Evolutionary conservation across 2,888 invertebrate genomes (phyloP).

Genomic region (Acleris laterana): DNA sequence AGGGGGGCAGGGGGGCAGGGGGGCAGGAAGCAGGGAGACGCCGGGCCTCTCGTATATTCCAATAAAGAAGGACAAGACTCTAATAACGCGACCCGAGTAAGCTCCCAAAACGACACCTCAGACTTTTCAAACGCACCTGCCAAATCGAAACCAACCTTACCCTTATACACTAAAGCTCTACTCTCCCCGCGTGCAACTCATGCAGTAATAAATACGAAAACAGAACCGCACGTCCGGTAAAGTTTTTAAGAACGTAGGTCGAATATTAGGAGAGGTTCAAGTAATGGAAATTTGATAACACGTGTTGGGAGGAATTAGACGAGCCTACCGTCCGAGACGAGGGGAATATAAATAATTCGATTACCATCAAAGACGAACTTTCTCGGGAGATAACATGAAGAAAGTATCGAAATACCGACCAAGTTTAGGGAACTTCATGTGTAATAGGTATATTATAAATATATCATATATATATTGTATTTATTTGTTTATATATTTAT

Average conservation of each 20-base stretch:
- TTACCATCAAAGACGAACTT: conserved; percentile 40
- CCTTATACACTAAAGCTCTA: conserved; percentile 40
- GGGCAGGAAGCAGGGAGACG: conserved; percentile 41
- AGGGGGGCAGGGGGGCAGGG: conserved; percentile 38
- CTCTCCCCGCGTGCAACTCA: conserved; percentile 34
- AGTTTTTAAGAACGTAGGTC: conserved; percentile 69
- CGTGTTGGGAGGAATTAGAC: conserved; percentile 45
- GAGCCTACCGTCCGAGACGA: conserved; percentile 39
- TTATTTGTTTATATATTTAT: too few relatives aligned
- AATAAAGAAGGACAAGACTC: conserved; percentile 77
- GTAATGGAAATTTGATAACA: conserved; percentile 68
- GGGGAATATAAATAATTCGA: conserved; percentile 62
- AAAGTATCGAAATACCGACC: conserved; percentile 18
- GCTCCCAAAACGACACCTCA: conserved; percentile 75
- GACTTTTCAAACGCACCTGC: conserved; percentile 48
- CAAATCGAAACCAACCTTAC: conserved; percentile 51
- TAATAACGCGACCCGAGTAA: conserved; percentile 75
- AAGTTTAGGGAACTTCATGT: conserved; percentile 11
- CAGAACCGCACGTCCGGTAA: conserved; percentile 68
- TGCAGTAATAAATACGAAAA: conserved; percentile 67
- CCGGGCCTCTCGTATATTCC: conserved; percentile 67
- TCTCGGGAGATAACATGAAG: conserved; percentile 21
- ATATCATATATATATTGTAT: too few relatives aligned
- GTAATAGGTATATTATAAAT: too few relatives aligned
- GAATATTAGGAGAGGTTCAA: conserved; percentile 60